These are phyloP conservation scores for Coelopa pilipes DNA, from an alignment of 2,888 invertebrate genomes.

Conservation along the genomic window DNA sequence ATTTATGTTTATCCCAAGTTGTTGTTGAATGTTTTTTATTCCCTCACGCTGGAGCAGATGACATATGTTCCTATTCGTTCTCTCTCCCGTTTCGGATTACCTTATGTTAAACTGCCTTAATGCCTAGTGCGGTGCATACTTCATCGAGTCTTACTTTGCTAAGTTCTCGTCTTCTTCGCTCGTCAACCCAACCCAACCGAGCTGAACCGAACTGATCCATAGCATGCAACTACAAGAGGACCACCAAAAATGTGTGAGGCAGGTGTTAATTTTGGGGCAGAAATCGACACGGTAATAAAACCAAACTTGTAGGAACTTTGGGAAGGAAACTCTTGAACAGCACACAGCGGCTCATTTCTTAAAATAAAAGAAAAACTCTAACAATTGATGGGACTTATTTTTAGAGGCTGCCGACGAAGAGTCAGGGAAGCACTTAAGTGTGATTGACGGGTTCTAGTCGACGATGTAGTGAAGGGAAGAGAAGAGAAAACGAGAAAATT, in stretches of 20 bases:
- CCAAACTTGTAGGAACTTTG: conserved; percentile 13
- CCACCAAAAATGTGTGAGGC: conserved; percentile 41
- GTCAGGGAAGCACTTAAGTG: too few species aligned
- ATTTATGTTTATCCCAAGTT: background rate
- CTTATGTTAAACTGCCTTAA: background rate
- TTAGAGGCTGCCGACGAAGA: too few species aligned
- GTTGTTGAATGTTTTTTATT: background rate
- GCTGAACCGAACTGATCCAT: background rate
- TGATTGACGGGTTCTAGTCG: too few species aligned
- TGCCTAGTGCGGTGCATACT: background rate
- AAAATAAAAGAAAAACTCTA: background rate
- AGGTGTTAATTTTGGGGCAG: conserved; percentile 39
- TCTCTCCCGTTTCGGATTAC: background rate
- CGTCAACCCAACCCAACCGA: background rate
- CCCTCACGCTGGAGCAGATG: background rate
- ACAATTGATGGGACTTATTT: too few species aligned
- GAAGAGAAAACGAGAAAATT: too few species aligned
- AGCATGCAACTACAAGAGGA: conserved; percentile 6
- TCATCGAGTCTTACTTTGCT: background rate
- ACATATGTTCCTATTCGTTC: background rate
- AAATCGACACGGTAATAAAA: background rate
- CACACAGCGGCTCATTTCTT: background rate
- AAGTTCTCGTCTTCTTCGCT: background rate
- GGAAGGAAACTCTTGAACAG: conserved; percentile 1
- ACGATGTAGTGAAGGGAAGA: too few species aligned